A percentile compares a stretch with the other conserved stretches of the same genome.
These are phyloP conservation scores for Philaenus spumarius DNA, from an alignment of 1,140 invertebrate species.

Conservation along the genomic window DNA sequence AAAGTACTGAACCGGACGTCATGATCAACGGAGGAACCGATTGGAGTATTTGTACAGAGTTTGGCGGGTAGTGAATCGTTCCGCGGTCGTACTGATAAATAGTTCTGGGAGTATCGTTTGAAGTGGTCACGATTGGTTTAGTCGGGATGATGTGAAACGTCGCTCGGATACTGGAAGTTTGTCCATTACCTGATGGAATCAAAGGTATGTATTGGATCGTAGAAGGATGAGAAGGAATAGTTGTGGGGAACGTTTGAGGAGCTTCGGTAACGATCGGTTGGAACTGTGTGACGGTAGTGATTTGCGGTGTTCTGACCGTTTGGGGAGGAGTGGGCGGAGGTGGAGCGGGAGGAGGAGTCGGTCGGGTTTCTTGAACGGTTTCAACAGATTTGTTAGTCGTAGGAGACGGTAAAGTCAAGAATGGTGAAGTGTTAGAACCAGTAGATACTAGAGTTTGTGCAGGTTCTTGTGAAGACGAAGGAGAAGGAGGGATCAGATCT, in stretches of 20 bases:
- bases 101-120: constrained; percentile 28
- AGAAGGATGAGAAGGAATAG: constrained; percentile 31
- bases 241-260: constrained; percentile 31
- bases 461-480: constrained; percentile 27
- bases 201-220: constrained; percentile 32
- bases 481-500: constrained; percentile 30
- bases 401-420: constrained; percentile 20
- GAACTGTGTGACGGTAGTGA: constrained; percentile 32
- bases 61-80: constrained; percentile 33
- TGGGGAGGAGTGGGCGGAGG: constrained; percentile 11
- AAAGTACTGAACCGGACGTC: constrained; percentile 25
- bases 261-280: constrained; percentile 34
- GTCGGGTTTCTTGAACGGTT: constrained; percentile 23
- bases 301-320: no score
- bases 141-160: constrained; percentile 24
- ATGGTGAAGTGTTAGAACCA: constrained; percentile 26
- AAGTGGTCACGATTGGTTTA: constrained; percentile 18
- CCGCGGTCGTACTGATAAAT: constrained; percentile 21
- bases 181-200: constrained; percentile 8
- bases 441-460: constrained; percentile 29
- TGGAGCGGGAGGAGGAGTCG: constrained; percentile 21
- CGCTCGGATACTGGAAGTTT: constrained; percentile 14
- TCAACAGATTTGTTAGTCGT: constrained; percentile 23
- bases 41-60: constrained; percentile 29
- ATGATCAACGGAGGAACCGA: constrained; percentile 30